Percentiles rank a stretch among this genome's conserved stretches.
These are phyloP conservation scores for Helicorthomorpha holstii DNA, from an alignment of 1,140 invertebrate species.

Conservation along the genomic window DNA sequence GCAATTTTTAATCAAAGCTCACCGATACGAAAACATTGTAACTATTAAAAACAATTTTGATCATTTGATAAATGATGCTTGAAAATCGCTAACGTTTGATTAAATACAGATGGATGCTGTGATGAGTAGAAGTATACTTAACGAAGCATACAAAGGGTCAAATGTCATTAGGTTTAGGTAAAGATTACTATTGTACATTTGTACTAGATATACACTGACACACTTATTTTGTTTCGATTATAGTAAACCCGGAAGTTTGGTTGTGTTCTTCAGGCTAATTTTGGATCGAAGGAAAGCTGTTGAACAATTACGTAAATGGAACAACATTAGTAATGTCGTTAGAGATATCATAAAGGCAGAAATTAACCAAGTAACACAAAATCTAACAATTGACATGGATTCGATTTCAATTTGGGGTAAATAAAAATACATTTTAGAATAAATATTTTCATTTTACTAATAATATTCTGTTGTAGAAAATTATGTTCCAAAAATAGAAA, in stretches of 20 bases:
- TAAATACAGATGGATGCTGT: constrained; percentile 29
- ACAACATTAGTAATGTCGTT: too few species aligned
- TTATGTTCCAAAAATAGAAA: too few species aligned
- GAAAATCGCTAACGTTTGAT: background rate
- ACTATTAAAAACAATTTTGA: constrained; percentile 16
- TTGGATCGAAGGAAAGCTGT: constrained; percentile 55
- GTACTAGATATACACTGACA: constrained; percentile 8
- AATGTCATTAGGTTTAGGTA: constrained; percentile 43
- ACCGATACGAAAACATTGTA: constrained; percentile 41
- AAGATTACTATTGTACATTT: constrained; percentile 11
- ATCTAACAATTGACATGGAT: background rate
- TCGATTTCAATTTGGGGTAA: background rate
- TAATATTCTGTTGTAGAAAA: too few species aligned
- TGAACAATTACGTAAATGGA: background rate
- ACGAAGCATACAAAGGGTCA: constrained; percentile 40
- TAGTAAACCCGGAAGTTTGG: constrained; percentile 22
- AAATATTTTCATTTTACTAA: too few species aligned
- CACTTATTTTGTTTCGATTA: background rate
- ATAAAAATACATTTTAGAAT: too few species aligned
- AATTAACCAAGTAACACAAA: too few species aligned
- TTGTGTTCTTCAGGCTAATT: constrained; percentile 52
- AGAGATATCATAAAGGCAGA: too few species aligned
- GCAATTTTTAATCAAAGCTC: constrained; percentile 36
- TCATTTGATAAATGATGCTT: constrained; percentile 3
- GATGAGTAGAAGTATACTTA: constrained; percentile 33